Base-by-base conservation (phyloP, 2,888 invertebrate genomes). In the Laothoe populi region DNA sequence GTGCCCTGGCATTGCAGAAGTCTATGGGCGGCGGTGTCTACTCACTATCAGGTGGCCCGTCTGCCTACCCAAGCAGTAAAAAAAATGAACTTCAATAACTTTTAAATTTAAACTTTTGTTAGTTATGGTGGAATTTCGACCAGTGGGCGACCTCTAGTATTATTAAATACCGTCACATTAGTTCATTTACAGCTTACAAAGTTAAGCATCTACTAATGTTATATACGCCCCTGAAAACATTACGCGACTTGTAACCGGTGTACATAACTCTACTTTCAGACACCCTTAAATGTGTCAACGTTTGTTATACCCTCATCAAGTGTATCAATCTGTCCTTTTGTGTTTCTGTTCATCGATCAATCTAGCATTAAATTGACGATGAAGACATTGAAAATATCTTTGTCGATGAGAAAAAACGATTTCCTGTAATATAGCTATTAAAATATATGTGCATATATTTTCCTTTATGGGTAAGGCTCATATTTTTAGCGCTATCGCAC, bases 251-350 rank as follows among this genome's bases (percentile, higher is more conserved):
- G 13, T n/a, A 48, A 24, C 24, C 26, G 24, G 5, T 24, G n/a
- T 24, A 24, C 48, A 24, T n/a, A 48, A 48, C 26, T 48, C n/a
- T 49, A 35, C 45, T 31, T 59, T 45, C 19, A 7, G 21, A 26
- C 11, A 26, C 31, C 21, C 26, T 45, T 59, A 59, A 59, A 44
- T 21, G 45, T 45, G 59, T 59, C 59, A 59, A 31, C 60, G 40
- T 53, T 61, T 53, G 49, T 24, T 42, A 40, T 13, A 61, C 49
- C 60, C 60, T 61, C 42, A 23, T 61, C 60, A 38, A 49, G 48
- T 61, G n/a, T 24, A 44, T 61, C 60, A 61, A 49, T 61, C 42
- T 49, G 35, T 42, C 53, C 26, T 19, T 49, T 49, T 40, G 53
- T 31, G 35, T 16, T 19, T 53, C 31, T 53, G 35, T 53, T 35